phyloP scores from a whole-genome alignment of 2,797 vertebrate genomes.

The Tangara arthus region DNA sequence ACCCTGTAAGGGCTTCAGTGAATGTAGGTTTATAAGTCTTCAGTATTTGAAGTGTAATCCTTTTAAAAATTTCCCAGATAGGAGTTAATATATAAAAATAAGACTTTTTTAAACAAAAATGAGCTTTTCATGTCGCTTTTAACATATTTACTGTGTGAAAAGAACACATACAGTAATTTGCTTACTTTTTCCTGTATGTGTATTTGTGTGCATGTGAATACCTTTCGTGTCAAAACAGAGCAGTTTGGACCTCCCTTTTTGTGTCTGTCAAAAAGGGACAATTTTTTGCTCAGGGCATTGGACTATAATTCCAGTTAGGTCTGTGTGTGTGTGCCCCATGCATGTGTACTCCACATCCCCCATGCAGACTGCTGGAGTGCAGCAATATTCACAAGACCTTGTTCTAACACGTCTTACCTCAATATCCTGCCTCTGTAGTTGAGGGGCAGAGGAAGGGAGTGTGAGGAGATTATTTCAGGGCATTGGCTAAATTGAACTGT shows the following conservation, averaged over 20 bases:
- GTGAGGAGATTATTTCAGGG: neutral
- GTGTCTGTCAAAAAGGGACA: neutral
- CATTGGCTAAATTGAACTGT: neutral
- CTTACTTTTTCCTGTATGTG: neutral
- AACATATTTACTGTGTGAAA: neutral
- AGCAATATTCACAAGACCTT: neutral
- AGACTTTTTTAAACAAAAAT: neutral
- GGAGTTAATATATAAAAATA: neutral
- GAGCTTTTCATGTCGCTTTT: neutral
- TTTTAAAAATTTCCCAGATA: neutral
- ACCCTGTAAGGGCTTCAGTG: neutral
- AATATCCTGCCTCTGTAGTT: neutral
- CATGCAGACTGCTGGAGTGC: neutral
- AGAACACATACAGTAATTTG: neutral
- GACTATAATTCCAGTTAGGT: neutral
- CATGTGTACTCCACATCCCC: fast-evolving
- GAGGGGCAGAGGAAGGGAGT: neutral
- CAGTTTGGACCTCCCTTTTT: neutral
- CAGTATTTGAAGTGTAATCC: neutral
- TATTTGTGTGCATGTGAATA: neutral
- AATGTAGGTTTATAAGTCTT: neutral
- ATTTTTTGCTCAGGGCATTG: neutral
- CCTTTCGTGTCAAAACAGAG: neutral
- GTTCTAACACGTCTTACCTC: neutral
- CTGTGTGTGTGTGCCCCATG: neutral